Evolutionary conservation across 1,140 invertebrate genomes (phyloP).

Genomic region (Tetragonula clypearis): DNA sequence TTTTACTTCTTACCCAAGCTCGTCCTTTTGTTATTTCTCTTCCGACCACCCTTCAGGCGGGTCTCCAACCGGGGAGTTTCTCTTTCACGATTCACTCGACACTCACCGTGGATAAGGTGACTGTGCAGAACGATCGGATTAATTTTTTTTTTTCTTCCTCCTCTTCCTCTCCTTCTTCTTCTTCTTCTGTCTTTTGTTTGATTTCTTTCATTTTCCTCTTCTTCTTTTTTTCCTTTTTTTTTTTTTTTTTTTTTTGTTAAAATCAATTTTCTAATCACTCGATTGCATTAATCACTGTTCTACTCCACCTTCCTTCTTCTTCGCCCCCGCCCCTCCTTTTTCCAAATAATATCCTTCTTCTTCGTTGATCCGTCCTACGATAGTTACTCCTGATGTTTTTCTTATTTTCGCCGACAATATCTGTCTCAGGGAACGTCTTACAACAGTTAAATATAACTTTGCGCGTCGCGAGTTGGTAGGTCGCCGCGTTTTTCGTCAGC

Average conservation of each 20-base stretch:
- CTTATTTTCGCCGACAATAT: neutral
- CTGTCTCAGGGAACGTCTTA: neutral
- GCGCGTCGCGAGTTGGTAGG: neutral
- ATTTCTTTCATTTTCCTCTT: neutral
- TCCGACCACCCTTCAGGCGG: neutral
- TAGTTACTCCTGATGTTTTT: neutral
- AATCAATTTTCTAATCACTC: conserved; percentile 42
- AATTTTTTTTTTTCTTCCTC: neutral
- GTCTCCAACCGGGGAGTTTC: conserved; percentile 13
- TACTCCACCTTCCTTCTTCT: neutral
- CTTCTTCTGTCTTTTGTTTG: neutral
- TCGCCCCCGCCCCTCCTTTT: neutral
- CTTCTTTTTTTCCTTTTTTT: neutral
- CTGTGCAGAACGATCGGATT: conserved; percentile 32
- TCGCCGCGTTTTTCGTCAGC: neutral
- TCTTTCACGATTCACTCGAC: neutral
- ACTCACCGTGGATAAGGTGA: neutral
- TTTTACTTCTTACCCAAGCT: conserved; percentile 2
- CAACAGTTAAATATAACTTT: conserved; percentile 26
- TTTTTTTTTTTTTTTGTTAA: neutral
- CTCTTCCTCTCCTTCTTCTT: neutral
- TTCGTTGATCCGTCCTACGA: neutral
- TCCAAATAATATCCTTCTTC: neutral
- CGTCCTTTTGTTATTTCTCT: conserved; percentile 14
- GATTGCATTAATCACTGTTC: too few relatives aligned